Conservation (phyloP, 2,113 vertebrate species). For the Pelecanus crispus region DNA sequence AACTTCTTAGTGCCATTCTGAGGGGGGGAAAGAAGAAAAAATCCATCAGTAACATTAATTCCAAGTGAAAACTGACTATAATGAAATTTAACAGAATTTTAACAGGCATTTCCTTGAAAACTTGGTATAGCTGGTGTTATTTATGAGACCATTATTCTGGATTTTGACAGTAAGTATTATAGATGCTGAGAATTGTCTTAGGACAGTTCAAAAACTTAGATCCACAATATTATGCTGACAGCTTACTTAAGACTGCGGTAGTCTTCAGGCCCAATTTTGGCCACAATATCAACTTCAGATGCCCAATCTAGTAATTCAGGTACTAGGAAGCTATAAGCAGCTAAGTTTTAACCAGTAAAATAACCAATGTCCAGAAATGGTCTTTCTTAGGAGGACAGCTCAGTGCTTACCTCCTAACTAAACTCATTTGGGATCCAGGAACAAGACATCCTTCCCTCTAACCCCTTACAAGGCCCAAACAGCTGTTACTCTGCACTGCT, state of each 20-base stretch:
- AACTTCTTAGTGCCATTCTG: constrained; percentile 87
- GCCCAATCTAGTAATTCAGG: background rate
- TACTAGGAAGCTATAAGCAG: background rate
- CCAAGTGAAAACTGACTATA: background rate
- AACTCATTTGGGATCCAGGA: background rate
- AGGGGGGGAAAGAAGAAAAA: background rate
- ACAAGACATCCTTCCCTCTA: background rate
- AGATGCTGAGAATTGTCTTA: background rate
- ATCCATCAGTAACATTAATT: background rate
- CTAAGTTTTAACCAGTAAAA: background rate
- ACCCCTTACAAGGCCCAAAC: background rate
- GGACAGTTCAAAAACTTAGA: background rate
- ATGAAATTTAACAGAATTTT: background rate
- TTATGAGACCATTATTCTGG: background rate
- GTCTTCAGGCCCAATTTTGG: background rate
- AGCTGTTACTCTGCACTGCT: background rate
- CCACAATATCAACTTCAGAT: background rate
- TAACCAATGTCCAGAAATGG: background rate
- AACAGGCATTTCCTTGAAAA: background rate
- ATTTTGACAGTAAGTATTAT: background rate
- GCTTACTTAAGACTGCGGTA: background rate
- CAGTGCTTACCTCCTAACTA: background rate
- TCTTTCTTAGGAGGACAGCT: background rate
- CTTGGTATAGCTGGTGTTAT: background rate
- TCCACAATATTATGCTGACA: background rate